Evolutionary conservation across 53 echinoderm and acorn worm species (phyloP), one percentile per base, ranked within the genome.

Genomic region (Actinopyga echinites): DNA sequence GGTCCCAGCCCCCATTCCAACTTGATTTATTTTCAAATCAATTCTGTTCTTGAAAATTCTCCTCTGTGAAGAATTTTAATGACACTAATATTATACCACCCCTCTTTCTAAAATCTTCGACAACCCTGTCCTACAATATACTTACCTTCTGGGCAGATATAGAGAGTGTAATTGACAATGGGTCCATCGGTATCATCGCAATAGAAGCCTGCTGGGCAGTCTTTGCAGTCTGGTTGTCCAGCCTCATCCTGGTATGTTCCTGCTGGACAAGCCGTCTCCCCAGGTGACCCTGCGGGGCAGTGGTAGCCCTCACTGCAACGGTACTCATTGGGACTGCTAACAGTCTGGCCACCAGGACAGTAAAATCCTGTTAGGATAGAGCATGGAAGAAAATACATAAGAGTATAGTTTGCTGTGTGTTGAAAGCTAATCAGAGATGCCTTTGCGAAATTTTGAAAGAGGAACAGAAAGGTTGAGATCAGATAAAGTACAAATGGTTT

Each of bases 181-280:
- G 96, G 93, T 8, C 91, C 91, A 53, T 69, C 31, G 7, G 88
- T 88, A 66, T 96, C 93, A 58, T 96, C 92, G 56, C 96, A 96
- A 75, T 96, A 96, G 88, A 96, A 96, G 11, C 96, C 93, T 5
- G 83, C 86, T 24, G 93, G 96, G 45, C 96, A 96, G n/a, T 64
- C 83, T 82, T 96, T 96, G 79, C 96, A 96, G 24, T 81, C 81
- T 88, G 93, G 93, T 62, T 88, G 90, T 49, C 89, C 86, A 4
- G 87, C 83, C 58, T 93, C 92, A 57, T 95, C 93, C 59, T 96
- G 93, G 86, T 96, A 91, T 3, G 89, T 86, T 1, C 96, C 96
- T 0, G 96, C 92, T 2, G 91, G 90, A 55, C 96, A 96, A 0
- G 96, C 80, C 20, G 85, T 87, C 69, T 96, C 93, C 69, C 91